A percentile compares a stretch with the other conserved stretches of the same genome.
phyloP scores from a whole-genome alignment of 2,113 vertebrate species.

The Vulpes vulpes region DNA sequence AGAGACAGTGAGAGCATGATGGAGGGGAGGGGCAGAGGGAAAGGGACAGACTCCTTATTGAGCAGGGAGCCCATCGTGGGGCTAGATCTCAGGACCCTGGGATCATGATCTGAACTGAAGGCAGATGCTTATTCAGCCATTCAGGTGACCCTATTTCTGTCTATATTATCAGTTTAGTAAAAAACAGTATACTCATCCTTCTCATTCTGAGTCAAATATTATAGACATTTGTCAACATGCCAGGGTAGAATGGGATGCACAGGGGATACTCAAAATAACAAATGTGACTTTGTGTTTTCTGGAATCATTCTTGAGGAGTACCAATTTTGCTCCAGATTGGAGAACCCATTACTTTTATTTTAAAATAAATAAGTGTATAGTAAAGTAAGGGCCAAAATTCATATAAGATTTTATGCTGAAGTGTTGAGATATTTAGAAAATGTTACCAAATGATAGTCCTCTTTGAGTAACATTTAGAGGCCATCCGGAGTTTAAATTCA shows the following conservation, averaged over 20 bases:
- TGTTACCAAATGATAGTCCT: neutral
- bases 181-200: neutral
- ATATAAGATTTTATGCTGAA: neutral
- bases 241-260: neutral
- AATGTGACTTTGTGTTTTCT: neutral
- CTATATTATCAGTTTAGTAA: neutral
- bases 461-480: neutral
- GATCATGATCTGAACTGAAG: neutral
- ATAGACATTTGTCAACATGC: neutral
- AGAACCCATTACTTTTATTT: neutral
- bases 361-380: neutral
- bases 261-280: neutral
- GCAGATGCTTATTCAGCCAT: neutral
- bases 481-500: neutral
- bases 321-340: neutral
- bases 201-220: neutral
- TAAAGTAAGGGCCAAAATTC: neutral
- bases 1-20: neutral
- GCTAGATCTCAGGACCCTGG: neutral
- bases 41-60: neutral
- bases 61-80: neutral
- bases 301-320: neutral
- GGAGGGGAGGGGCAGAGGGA: neutral
- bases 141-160: neutral
- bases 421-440: slow-evolving; percentile 4